Evolutionary conservation across 2,113 vertebrate species (phyloP).

Genomic region (Epinephelus cyanopodus): DNA sequence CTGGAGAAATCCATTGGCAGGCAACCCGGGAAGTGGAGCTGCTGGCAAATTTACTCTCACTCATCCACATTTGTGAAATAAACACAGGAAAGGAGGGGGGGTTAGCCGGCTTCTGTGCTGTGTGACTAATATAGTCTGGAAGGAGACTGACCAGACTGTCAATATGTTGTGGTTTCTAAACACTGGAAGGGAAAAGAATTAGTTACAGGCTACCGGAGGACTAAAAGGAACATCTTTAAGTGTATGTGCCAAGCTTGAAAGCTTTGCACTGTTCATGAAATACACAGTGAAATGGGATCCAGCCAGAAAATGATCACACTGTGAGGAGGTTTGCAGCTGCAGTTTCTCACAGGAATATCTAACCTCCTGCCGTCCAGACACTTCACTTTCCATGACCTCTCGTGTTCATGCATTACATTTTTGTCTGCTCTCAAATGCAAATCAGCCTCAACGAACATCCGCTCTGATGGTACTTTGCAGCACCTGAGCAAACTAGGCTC

Average conservation of each 20-base stretch:
- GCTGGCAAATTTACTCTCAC: slow-evolving; percentile 73
- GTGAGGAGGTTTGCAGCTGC: slow-evolving; percentile 1
- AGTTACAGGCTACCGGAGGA: slow-evolving; percentile 44
- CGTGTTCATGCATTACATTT: not conserved
- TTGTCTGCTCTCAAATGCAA: slow-evolving; percentile 32
- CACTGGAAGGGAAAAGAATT: slow-evolving; percentile 60
- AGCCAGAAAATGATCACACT: slow-evolving; percentile 2
- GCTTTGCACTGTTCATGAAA: slow-evolving; percentile 17
- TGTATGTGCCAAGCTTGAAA: slow-evolving; percentile 12
- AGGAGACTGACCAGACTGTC: slow-evolving; percentile 69
- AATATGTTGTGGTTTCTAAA: slow-evolving; percentile 74
- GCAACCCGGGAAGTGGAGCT: slow-evolving; percentile 55
- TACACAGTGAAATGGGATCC: slow-evolving; percentile 11
- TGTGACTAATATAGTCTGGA: slow-evolving; percentile 75
- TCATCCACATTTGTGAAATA: slow-evolving; percentile 73
- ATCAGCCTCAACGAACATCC: slow-evolving; percentile 24
- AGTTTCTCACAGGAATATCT: slow-evolving; percentile 1
- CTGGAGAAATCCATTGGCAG: slow-evolving; percentile 58
- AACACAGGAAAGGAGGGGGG: slow-evolving; percentile 54
- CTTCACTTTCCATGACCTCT: slow-evolving; percentile 22
- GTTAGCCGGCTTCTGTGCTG: slow-evolving; percentile 50
- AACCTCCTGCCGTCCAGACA: slow-evolving; percentile 12
- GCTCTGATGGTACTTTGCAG: slow-evolving; percentile 27
- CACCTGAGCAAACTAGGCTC: slow-evolving; percentile 36
- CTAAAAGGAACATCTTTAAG: slow-evolving; percentile 27